Evolutionary conservation across 2,113 vertebrate species (phyloP), one percentile per base, ranked within the genome.

Genomic region (Campylomormyrus numenius): DNA sequence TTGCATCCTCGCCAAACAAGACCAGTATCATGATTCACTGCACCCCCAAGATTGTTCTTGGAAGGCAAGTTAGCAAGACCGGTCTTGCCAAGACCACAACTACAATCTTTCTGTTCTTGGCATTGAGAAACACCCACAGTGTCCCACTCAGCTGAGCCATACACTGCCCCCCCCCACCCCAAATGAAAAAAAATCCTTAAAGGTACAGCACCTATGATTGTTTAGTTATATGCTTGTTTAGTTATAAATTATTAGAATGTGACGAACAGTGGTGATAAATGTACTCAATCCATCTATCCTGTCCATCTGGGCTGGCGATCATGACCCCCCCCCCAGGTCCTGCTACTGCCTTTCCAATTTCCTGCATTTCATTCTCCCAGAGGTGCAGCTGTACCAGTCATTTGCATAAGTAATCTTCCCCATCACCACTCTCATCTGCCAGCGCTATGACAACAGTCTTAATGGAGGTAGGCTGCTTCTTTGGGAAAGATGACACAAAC

Each of bases 321-420:
- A 85, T 35, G 85, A n/a, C 8, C 10, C 17, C 31, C n/a, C 35
- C 35, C 35, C 35, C 88, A 21, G 62, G n/a, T 42, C 48, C 50
- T 39, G 4, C 13, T 46, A 27, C 80, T 42, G 84, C 84, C 77
- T 17, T 87, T 83, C 88, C 77, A 70, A 58, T 91, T 88, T 89
- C 70, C 85, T 88, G 85, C 66, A 86, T 56, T 27, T 90, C 90
- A 66, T 7, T 31, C 8, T 74, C 31, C 39, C 88, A 10, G 50
- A 27, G 27, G 42, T n/a, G n/a, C 49, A 7, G 62, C 88, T 21
- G 0, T 87, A 56, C 17, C 17, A 56, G 11, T 53, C 83, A 62
- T 86, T 88, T 74, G 62, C 48, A 85, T 52, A 87, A 88, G 84
- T 58, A 35, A 87, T 48, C 24, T 50, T 21, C 42, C 45, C 53